Evolutionary conservation across 2,797 vertebrate genomes (phyloP).

Genomic region (Notolabrus celidotus): DNA sequence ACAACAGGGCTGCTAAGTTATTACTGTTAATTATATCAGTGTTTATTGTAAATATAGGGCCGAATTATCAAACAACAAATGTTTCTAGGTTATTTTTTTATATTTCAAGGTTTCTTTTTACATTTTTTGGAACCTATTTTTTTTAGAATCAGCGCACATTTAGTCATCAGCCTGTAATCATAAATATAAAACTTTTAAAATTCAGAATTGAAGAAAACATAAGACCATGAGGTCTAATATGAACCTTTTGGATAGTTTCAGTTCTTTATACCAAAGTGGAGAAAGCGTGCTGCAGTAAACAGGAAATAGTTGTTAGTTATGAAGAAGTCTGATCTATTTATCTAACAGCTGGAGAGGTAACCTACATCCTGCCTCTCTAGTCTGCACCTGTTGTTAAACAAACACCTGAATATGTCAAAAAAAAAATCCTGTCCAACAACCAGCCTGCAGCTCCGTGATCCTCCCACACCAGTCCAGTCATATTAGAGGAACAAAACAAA

Average conservation of each 20-base stretch:
- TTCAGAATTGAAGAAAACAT: too few species aligned
- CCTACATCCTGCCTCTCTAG: neutral
- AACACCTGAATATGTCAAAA: slow-evolving; percentile 44
- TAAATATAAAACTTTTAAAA: neutral
- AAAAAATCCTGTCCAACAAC: slow-evolving; percentile 29
- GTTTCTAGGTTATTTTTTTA: neutral
- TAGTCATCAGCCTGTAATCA: neutral
- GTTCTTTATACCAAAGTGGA: too few species aligned
- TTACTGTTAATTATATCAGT: neutral
- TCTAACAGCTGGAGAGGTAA: neutral
- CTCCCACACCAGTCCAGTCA: neutral
- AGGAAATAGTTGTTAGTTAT: too few species aligned
- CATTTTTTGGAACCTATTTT: neutral
- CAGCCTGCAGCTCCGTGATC: slow-evolving; percentile 36
- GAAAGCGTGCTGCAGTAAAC: too few species aligned
- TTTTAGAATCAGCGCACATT: neutral
- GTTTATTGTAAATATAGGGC: neutral
- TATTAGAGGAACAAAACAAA: slow-evolving; percentile 4
- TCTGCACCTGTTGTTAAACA: slow-evolving; percentile 39
- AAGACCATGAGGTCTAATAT: neutral
- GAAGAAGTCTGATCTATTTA: too few species aligned
- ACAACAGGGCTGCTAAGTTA: neutral
- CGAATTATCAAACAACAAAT: too few species aligned
- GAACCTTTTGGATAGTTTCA: too few species aligned
- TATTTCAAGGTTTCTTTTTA: neutral